These are phyloP conservation scores for Cyrtorhinus lividipennis DNA, from an alignment of 1,140 invertebrate genomes.

Conservation along the genomic window DNA sequence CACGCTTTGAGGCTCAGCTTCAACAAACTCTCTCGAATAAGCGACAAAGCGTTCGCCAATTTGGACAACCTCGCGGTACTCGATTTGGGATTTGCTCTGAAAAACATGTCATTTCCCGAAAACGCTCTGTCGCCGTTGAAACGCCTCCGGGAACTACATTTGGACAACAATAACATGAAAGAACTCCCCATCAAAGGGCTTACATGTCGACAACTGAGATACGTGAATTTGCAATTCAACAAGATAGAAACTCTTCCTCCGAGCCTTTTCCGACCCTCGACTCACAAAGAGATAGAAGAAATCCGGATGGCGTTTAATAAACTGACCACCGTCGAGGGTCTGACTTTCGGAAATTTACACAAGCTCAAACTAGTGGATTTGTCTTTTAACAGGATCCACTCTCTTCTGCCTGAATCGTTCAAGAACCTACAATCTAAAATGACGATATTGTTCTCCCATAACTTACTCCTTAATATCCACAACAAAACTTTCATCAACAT, in stretches of 20 bases:
- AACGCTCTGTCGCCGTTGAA: slow-evolving; percentile 50
- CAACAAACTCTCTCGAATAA: slow-evolving; percentile 63
- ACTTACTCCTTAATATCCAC: slow-evolving; percentile 44
- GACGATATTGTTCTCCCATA: slow-evolving; percentile 51
- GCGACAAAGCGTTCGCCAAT: slow-evolving; percentile 58
- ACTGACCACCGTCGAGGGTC: slow-evolving; percentile 39
- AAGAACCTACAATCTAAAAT: slow-evolving; percentile 46
- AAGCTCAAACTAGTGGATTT: slow-evolving; percentile 52
- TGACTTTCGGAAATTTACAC: slow-evolving; percentile 46
- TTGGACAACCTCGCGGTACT: slow-evolving; percentile 58
- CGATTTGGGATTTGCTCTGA: slow-evolving; percentile 68
- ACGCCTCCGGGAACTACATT: slow-evolving; percentile 62
- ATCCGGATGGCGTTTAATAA: slow-evolving; percentile 60
- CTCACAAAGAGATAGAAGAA: slow-evolving; percentile 57
- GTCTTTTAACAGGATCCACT: slow-evolving; percentile 49
- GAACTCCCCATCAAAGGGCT: slow-evolving; percentile 43
- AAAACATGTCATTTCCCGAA: slow-evolving; percentile 57
- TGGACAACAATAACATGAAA: slow-evolving; percentile 76
- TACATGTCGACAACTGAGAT: slow-evolving; percentile 53
- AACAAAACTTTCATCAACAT: slow-evolving; percentile 48
- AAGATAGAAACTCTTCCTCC: slow-evolving; percentile 45
- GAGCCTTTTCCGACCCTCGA: slow-evolving; percentile 45
- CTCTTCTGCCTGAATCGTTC: slow-evolving; percentile 41
- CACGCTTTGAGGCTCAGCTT: slow-evolving; percentile 76
- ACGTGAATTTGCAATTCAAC: slow-evolving; percentile 76